Base-by-base conservation (phyloP, 2,888 invertebrate genomes). In the Poecilus cupreus region DNA sequence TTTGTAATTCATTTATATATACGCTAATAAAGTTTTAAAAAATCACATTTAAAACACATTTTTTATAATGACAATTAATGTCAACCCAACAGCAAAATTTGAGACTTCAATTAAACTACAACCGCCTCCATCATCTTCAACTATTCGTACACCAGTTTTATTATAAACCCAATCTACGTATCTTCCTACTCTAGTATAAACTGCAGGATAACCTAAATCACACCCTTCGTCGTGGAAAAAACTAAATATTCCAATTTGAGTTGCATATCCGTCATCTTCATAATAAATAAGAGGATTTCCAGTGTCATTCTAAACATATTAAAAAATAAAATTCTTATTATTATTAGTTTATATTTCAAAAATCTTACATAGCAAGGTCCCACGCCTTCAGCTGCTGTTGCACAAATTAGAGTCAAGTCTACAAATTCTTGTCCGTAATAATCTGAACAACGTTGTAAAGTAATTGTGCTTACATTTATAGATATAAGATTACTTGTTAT, bases 321-420 rank as follows among this genome's bases (percentile, higher is more conserved):
- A 51, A 68, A 10, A 24, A 22, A 32, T 37, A 46, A 74, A 37
- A 32, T 68, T 1, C 2, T 22, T 13, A 0, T 18, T 8, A 18
- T 2, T 43, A 26, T 1, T 2, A 10, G 18, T 54, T 43, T 22
- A 10, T 26, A 6, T 11, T 24, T 32, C 26, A 22, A 51, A 43
- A 43, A 57, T 83, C 87, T 84, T 83, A 87, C 87, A 75, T 84
- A 85, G 84, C 87, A 87, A 5, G 51, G 86, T 85, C 82, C 85
- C 84, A 70, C 85, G 83, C 51, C 83, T 81, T 20, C 84, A 84
- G 4, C 68, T 43, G 16, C 85, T 85, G 51, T 83, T 83, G 84
- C 88, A 88, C 11, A 88, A 16, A 32, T 85, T 85, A 37, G 82
- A 82, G 32, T 60, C n/a, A n/a, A 78, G 26, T 22, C 79, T 20